Base-by-base conservation (phyloP, 2,797 vertebrate genomes). In the Orestias chungarensis region DNA sequence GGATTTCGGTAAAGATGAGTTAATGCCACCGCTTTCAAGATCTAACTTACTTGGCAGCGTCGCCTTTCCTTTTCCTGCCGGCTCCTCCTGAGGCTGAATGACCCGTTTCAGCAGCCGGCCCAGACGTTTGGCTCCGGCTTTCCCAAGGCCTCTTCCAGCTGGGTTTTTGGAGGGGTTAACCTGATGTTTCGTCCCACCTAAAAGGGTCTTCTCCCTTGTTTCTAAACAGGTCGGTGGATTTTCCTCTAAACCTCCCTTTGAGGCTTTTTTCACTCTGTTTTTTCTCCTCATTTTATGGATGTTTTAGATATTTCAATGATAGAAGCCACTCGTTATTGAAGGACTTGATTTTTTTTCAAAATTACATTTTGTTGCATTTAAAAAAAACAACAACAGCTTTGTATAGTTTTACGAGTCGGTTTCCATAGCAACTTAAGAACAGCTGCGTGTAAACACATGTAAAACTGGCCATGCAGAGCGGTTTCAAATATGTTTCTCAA, bases 121-220 rank as follows among this genome's bases (percentile, higher is more conserved):
- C 73, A 88, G 33, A n/a, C 79, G 79, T 35, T 52, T 83, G 57
- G 79, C 87, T 81, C 85, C 85, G 4, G 75, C 85, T 66, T 86
- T 86, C 25, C 85, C 87, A 0, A 85, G 77, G 20, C 79, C 81
- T 57, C 47, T 77, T 3, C 82, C 82, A 1, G 54, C 38, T 15
- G 54, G 70, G 23, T 44, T 66, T 38, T 69, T 70, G 2, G 31
- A 15, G 1, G 43, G 55, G 52, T 27, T 73, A 7, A 31, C 29
- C 15, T 0, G 20, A 29, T 5, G 70, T 73, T 71, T 76, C 0
- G 23, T 7, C 12, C 0, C 25, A 9, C 17, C 40, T 9, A 23
- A 6, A 25, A 10, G 2, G 9, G 18, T 2, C 0, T 43, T 73
- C 29, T 25, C 47, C 11, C 0, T 15, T 1, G 57, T 27, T 64